phyloP scores from a whole-genome alignment of 2,113 vertebrate genomes.

The Rhipidura dahli region DNA sequence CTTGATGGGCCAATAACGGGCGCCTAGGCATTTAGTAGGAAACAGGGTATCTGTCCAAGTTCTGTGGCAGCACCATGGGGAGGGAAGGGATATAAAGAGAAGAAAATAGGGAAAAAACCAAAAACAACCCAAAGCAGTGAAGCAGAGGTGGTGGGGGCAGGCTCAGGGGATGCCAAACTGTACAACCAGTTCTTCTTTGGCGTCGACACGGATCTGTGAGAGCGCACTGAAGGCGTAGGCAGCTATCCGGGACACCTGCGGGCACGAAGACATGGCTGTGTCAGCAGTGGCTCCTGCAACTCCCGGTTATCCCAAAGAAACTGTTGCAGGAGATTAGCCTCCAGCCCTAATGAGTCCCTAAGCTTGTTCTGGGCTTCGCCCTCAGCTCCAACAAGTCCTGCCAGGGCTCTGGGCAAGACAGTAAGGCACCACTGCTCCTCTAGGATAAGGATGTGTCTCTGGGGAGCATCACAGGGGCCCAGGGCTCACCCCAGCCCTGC shows the following conservation, averaged over 20 bases:
- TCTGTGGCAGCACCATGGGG: neutral
- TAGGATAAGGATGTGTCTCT: neutral
- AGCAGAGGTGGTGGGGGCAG: neutral
- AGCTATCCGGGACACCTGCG: slow-evolving; percentile 92
- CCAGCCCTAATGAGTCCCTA: neutral
- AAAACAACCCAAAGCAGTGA: neutral
- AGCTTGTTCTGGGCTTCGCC: neutral
- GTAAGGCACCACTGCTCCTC: neutral
- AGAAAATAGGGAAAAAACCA: neutral
- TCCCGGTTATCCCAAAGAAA: accelerated
- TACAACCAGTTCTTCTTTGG: slow-evolving; percentile 95
- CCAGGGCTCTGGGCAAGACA: neutral
- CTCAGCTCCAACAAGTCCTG: neutral
- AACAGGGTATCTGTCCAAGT: slow-evolving; percentile 49
- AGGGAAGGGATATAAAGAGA: slow-evolving; percentile 23
- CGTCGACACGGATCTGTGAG: slow-evolving; percentile 94
- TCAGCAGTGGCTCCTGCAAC: neutral
- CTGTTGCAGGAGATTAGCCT: accelerated
- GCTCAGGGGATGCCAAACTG: slow-evolving; percentile 94
- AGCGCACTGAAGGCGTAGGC: slow-evolving; percentile 95
- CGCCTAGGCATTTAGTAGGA: slow-evolving; percentile 48
- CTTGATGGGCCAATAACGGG: neutral
- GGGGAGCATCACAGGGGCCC: neutral
- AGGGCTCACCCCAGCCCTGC: neutral
- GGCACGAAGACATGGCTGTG: neutral